Conservation (phyloP, 2,888 invertebrate species). For the Hoplodrina ambigua region DNA sequence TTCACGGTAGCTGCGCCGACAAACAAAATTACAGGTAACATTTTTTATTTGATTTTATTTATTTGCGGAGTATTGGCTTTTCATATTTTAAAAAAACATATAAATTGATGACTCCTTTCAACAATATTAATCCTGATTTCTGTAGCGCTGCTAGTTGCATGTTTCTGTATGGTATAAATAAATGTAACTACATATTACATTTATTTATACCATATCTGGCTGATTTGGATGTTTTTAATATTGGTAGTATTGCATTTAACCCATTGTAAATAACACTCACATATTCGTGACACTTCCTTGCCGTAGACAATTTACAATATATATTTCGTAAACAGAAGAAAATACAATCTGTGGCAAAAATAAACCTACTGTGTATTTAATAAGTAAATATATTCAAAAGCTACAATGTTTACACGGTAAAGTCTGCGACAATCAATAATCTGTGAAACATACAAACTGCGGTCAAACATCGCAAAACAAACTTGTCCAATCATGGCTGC, state of each 20-base stretch:
- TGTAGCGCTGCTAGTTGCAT: too few species aligned
- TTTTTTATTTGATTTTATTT: neutral
- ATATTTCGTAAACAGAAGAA: neutral
- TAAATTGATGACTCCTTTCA: neutral
- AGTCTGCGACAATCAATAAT: conserved; percentile 31
- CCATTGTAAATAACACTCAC: too few species aligned
- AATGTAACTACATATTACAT: too few species aligned
- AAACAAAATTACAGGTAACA: conserved; percentile 14
- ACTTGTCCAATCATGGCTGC: conserved; percentile 72
- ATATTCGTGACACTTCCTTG: too few species aligned
- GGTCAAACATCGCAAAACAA: conserved; percentile 69
- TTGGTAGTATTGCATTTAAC: too few species aligned
- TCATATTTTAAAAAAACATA: neutral
- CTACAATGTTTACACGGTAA: neutral
- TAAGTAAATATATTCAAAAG: neutral
- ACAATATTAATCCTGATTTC: neutral
- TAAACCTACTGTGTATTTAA: neutral
- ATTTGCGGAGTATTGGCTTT: conserved; percentile 3
- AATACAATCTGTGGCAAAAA: neutral
- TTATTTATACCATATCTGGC: neutral
- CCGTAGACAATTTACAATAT: neutral
- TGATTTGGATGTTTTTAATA: too few species aligned
- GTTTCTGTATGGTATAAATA: too few species aligned
- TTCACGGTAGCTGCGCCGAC: conserved; percentile 14
- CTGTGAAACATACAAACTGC: conserved; percentile 48